These are phyloP conservation scores for Trachymyrmex cornetzi DNA, from an alignment of 1,140 invertebrate species.

Conservation along the genomic window DNA sequence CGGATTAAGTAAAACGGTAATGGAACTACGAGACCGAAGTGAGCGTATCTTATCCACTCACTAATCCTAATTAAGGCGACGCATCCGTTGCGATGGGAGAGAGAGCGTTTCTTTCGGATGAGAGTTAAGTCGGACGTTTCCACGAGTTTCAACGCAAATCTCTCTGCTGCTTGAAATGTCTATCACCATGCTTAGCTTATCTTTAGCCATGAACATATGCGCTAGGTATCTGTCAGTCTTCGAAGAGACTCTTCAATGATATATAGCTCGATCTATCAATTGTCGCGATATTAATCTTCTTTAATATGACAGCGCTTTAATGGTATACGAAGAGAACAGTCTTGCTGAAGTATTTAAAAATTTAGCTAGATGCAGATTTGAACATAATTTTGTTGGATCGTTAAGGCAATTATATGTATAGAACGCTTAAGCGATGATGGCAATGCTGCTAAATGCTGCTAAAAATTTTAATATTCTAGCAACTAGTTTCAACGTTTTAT, in stretches of 20 bases:
- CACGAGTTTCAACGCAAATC: slow-evolving; percentile 11
- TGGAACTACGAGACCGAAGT: not conserved
- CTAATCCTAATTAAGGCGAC: slow-evolving; percentile 53
- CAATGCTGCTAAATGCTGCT: too few relatives aligned
- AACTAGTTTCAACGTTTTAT: too few relatives aligned
- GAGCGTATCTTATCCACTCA: slow-evolving; percentile 5
- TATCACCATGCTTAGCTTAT: not conserved
- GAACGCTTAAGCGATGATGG: too few relatives aligned
- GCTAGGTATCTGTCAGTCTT: not conserved
- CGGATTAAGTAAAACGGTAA: slow-evolving; percentile 45
- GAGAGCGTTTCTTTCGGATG: slow-evolving; percentile 19
- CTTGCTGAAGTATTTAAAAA: too few relatives aligned
- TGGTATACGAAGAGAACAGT: not conserved
- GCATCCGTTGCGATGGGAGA: slow-evolving; percentile 42
- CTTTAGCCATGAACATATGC: not conserved
- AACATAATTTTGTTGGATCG: too few relatives aligned
- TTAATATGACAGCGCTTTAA: not conserved
- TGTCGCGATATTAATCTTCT: slow-evolving; percentile 3
- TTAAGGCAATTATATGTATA: too few relatives aligned
- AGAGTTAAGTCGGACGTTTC: not conserved
- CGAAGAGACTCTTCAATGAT: not conserved
- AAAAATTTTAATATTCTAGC: too few relatives aligned
- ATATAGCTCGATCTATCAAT: not conserved
- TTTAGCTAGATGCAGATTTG: too few relatives aligned
- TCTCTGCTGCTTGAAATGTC: not conserved